These are phyloP conservation scores for Conchocele bisecta DNA, from an alignment of 2,888 invertebrate species.

Conservation along the genomic window DNA sequence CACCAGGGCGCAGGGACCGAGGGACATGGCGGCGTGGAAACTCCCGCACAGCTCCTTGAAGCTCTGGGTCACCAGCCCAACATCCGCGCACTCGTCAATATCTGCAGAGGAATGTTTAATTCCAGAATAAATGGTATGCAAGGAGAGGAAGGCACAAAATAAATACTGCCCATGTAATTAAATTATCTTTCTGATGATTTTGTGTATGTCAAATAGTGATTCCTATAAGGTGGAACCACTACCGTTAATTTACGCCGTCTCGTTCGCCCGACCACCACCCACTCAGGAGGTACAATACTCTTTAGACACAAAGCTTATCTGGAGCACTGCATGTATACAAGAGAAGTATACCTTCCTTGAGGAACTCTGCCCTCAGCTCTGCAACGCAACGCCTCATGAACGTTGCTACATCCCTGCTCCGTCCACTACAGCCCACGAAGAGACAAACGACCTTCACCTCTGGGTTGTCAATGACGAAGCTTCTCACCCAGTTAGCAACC, in stretches of 20 bases:
- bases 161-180: no score
- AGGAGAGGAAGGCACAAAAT: no score
- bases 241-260: no score
- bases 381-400: conserved; percentile 69
- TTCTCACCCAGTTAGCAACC: conserved; percentile 76
- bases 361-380: conserved; percentile 59
- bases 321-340: no score
- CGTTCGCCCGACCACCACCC: no score
- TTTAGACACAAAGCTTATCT: no score
- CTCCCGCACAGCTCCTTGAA: conserved; percentile 74
- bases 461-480: conserved; percentile 65
- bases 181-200: no score
- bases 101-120: conserved; percentile 30
- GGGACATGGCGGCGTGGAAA: conserved; percentile 73
- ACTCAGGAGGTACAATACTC: no score
- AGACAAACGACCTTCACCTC: conserved; percentile 73
- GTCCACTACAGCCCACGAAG: conserved; percentile 72
- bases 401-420: conserved; percentile 69
- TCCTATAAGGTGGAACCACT: no score
- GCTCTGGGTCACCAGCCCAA: conserved; percentile 38
- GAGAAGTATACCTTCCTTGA: conserved; percentile 58
- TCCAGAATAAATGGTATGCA: neutral
- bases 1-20: conserved; percentile 79
- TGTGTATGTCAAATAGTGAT: no score
- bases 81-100: conserved; percentile 27